phyloP scores from a whole-genome alignment of 1,140 invertebrate genomes.

The Hyposmocoma kahamanoa region DNA sequence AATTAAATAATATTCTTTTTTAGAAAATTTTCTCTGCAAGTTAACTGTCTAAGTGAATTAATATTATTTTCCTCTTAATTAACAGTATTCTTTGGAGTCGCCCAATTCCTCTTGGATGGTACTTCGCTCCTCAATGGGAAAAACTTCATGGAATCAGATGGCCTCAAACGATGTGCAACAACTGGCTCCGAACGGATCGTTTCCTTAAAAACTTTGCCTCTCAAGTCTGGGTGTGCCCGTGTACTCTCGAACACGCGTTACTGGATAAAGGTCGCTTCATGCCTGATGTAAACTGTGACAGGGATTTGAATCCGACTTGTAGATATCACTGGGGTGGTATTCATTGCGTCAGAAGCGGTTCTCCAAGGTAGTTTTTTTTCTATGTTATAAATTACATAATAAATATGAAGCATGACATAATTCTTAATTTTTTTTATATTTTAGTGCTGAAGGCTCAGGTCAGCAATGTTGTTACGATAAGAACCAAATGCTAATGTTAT shows the following conservation, averaged over 20 bases:
- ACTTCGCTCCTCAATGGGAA: conserved; percentile 92
- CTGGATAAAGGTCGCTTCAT: conserved; percentile 93
- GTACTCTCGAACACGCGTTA: conserved; percentile 91
- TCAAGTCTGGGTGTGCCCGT: conserved; percentile 91
- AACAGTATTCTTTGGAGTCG: conserved; percentile 88
- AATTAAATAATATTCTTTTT: conserved; percentile 1
- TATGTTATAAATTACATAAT: conserved; percentile 5
- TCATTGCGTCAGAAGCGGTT: conserved; percentile 94
- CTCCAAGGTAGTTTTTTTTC: conserved; percentile 92
- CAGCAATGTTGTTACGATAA: conserved; percentile 98
- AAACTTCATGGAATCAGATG: conserved; percentile 83
- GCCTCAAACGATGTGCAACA: conserved; percentile 87
- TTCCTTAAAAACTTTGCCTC: conserved; percentile 92
- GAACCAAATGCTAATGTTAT: conserved; percentile 91
- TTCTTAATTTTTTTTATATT: conserved; percentile 14
- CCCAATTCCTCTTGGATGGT: conserved; percentile 94
- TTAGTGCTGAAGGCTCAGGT: conserved; percentile 89
- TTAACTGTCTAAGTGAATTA: neutral
- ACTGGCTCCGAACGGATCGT: conserved; percentile 91
- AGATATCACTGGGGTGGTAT: conserved; percentile 90
- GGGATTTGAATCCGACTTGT: conserved; percentile 92
- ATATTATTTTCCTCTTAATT: conserved; percentile 14
- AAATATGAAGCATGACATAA: neutral
- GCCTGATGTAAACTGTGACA: conserved; percentile 93
- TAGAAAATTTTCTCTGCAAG: conserved; percentile 1